Evolutionary conservation across 53 echinoderm and acorn worm genomes (phyloP), one percentile per base, ranked within the genome.

Genomic region (Luidia sarsii): DNA sequence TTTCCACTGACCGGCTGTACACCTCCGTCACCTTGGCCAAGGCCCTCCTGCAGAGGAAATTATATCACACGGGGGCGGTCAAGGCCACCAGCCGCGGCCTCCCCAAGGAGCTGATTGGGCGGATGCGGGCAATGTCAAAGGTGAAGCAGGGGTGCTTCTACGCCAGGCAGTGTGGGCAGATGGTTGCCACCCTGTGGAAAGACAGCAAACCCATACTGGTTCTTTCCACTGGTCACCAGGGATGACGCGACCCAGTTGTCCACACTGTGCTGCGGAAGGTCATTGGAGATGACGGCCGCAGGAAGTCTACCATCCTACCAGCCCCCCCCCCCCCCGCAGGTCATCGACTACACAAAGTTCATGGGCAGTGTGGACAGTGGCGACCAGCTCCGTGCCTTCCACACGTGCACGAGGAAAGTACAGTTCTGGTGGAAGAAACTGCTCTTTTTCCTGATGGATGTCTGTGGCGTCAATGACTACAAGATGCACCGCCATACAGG

Each of bases 391-490:
- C 18, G 20, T 38, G 33, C 7, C 4, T 38, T 38, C 33, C 36
- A 35, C 31, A 21, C 22, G 32, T 35, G 20, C 65, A 13, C 6
- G 6, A 8, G 43, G 7, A 43, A 8, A 65, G 16, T 34, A 35
- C 0, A 65, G 21, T 30, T 30, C 14, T 69, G 50, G 50, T 69
- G 33, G 69, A 48, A 48, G 11, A 69, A 69, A 24, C 31, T 69
- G 7, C 50, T 69, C 7, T 50, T 49, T 24, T 69, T 15, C 50
- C 69, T 50, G 24, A 7, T 69, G 9, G 69, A 69, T 19, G 50
- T 69, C 18, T 16, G 16, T 5, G 7, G 69, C 6, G 69, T 69
- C 69, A 69, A 69, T 48, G 69, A 50, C 50, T 69, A 69, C 31
- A 69, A 69, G 19, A 22, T 45, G 15, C 51, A 51, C 20, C 51